Conservation (phyloP, 2,113 vertebrate genomes). For the Lathamus discolor region DNA sequence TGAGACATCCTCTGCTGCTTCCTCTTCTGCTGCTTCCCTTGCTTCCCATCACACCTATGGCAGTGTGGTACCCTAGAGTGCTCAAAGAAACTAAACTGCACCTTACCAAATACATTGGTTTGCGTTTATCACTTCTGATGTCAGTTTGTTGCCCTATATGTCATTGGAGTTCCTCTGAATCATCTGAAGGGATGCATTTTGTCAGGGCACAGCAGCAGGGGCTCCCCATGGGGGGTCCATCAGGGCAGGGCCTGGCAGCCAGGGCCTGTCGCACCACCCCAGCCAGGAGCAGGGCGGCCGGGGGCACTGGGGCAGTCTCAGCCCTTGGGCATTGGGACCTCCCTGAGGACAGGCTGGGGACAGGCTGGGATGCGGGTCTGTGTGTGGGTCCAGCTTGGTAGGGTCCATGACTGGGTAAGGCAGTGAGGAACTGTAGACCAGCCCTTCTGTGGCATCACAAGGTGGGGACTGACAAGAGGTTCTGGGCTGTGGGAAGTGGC, state of each 20-base stretch:
- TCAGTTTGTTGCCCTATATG: background rate
- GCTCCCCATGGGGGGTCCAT: background rate
- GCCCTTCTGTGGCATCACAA: rapidly evolving
- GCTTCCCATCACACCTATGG: rapidly evolving
- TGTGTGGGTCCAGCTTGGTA: rapidly evolving
- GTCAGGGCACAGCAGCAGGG: rapidly evolving
- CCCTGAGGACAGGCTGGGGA: background rate
- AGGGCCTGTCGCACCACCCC: background rate
- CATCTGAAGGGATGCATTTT: background rate
- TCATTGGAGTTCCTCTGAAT: background rate
- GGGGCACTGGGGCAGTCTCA: background rate
- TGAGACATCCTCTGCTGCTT: background rate
- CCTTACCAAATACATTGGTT: background rate
- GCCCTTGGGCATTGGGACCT: too few species aligned
- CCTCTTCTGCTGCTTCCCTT: background rate
- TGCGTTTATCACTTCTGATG: background rate
- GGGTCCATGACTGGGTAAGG: rapidly evolving
- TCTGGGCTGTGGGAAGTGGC: background rate
- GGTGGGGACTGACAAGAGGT: background rate
- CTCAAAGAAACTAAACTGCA: background rate
- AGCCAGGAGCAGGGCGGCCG: background rate
- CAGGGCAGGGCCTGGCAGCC: background rate
- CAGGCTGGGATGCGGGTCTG: rapidly evolving
- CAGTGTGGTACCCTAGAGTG: rapidly evolving
- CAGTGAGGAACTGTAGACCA: background rate